Percentiles rank a stretch among this genome's conserved stretches.
Evolutionary conservation across 2,888 invertebrate genomes (phyloP).

Genomic region (Hymenopus coronatus): DNA sequence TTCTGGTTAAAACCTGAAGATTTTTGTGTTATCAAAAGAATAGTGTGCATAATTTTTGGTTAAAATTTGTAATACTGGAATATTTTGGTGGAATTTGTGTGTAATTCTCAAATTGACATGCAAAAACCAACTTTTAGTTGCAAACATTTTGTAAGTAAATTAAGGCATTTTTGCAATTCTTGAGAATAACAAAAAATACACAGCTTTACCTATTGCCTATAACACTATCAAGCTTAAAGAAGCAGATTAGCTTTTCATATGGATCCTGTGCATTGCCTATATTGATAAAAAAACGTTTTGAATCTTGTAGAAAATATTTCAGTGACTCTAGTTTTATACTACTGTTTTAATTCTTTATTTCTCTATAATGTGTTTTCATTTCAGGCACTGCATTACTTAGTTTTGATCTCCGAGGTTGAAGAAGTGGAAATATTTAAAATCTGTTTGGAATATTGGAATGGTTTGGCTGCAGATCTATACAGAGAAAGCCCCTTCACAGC

Average conservation of each 20-base stretch:
- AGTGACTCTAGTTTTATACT: too few relatives aligned
- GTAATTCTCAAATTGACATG: too few relatives aligned
- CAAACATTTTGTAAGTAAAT: too few relatives aligned
- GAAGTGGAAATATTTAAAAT: constrained; percentile 99
- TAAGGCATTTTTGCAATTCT: too few relatives aligned
- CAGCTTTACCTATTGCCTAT: background rate
- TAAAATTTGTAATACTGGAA: too few relatives aligned
- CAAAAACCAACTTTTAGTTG: too few relatives aligned
- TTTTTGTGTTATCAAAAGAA: too few relatives aligned
- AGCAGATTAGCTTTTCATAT: background rate
- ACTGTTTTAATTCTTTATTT: background rate
- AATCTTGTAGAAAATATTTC: too few relatives aligned
- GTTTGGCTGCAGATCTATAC: constrained; percentile 87
- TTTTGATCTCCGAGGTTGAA: constrained; percentile 94
- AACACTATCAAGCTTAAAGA: background rate
- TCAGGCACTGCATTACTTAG: constrained; percentile 75
- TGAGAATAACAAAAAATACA: too few relatives aligned
- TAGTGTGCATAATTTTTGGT: too few relatives aligned
- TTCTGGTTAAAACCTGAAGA: too few relatives aligned
- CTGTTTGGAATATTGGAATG: constrained; percentile 98
- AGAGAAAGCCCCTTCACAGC: constrained; percentile 74
- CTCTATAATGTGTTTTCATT: constrained; percentile 18
- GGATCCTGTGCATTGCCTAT: background rate
- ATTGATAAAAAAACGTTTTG: background rate
- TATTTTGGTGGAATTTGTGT: too few relatives aligned